These are phyloP conservation scores for Haliclystus octoradiatus DNA, from an alignment of 30 jellyfish, hydroid and myxozoan genomes.

Conservation along the genomic window DNA sequence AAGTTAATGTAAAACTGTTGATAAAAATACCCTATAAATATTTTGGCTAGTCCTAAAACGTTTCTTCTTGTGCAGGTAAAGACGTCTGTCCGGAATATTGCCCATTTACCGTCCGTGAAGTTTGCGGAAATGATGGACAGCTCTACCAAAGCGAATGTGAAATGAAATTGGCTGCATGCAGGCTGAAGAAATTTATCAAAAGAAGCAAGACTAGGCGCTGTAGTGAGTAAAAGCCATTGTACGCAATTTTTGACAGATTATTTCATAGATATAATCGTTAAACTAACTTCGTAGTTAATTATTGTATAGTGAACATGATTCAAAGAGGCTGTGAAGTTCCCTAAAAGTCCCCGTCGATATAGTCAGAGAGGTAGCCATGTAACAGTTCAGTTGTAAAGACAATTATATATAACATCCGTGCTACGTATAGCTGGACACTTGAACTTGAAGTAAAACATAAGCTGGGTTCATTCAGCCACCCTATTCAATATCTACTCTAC, in stretches of 20 bases:
- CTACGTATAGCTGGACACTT: too few species aligned
- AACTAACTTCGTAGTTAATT: too few species aligned
- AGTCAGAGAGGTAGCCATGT: background rate
- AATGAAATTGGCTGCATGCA: constrained; percentile 58
- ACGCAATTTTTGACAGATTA: background rate
- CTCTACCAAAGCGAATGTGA: constrained; percentile 66
- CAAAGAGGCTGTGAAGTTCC: too few species aligned
- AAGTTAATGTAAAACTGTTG: background rate
- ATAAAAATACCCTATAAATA: background rate
- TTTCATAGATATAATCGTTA: too few species aligned
- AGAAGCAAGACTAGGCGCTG: constrained; percentile 25
- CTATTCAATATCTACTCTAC: background rate
- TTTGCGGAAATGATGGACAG: constrained; percentile 66
- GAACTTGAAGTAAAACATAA: too few species aligned
- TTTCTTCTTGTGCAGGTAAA: constrained; percentile 9
- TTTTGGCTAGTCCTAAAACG: background rate
- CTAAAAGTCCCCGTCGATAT: background rate
- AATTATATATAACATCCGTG: too few species aligned
- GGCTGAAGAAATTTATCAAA: constrained; percentile 11
- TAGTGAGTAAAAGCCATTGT: background rate
- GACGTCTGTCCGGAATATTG: constrained; percentile 51
- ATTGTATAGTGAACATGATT: too few species aligned
- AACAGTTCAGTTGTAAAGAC: background rate
- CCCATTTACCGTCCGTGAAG: constrained; percentile 26
- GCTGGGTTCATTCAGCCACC: too few species aligned